These are phyloP conservation scores for Spialia ferax DNA, from an alignment of 2,888 invertebrate genomes.

Conservation along the genomic window DNA sequence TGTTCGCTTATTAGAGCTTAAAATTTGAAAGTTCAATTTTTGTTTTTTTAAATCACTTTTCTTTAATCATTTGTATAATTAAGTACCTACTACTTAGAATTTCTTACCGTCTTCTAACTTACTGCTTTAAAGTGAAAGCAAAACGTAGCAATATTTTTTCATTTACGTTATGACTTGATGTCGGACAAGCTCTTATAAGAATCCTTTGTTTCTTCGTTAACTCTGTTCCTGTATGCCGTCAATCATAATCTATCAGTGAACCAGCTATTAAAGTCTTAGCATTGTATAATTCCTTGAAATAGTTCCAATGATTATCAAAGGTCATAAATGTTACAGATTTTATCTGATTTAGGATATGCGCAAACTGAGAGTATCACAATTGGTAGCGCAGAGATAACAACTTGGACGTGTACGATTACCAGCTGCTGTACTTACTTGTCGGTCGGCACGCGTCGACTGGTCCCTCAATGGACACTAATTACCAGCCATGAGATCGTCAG, in stretches of 20 bases:
- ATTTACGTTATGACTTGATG: slow-evolving; percentile 2
- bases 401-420: slow-evolving; percentile 51
- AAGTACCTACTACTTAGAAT: too few relatives aligned
- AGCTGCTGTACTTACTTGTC: slow-evolving; percentile 60
- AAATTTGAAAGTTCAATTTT: neutral
- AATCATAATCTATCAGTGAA: slow-evolving; percentile 35
- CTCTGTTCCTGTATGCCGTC: slow-evolving; percentile 32
- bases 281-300: slow-evolving; percentile 22
- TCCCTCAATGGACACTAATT: slow-evolving; percentile 76
- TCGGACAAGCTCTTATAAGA: slow-evolving; percentile 43
- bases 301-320: neutral
- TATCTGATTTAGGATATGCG: slow-evolving; percentile 4
- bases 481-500: slow-evolving; percentile 60
- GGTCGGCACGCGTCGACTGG: slow-evolving; percentile 68
- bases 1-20: slow-evolving; percentile 48
- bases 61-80: too few relatives aligned
- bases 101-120: neutral
- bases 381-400: slow-evolving; percentile 47
- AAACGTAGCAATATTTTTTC: slow-evolving; percentile 7
- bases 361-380: slow-evolving; percentile 20
- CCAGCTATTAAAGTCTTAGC: slow-evolving; percentile 23
- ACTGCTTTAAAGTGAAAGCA: neutral
- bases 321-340: slow-evolving; percentile 5
- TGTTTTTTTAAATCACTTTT: neutral
- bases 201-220: slow-evolving; percentile 40